Evolutionary conservation across 92 coral and sea anemone genomes (phyloP), one percentile per base, ranked within the genome.

Genomic region (Epizoanthus stellaris): DNA sequence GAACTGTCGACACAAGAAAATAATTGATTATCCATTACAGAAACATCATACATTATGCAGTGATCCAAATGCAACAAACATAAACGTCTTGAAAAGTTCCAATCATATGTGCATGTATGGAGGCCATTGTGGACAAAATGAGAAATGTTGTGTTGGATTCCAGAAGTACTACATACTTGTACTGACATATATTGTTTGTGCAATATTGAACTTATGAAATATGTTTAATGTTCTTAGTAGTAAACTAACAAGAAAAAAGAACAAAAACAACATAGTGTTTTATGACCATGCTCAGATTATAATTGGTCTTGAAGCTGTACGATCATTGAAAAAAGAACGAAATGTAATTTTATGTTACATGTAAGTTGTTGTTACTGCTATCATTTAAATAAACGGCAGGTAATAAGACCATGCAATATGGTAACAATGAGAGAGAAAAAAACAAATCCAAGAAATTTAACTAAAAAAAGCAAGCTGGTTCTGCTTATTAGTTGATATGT

Each of bases 401-500:
- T 8, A 21, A 4, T 52, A 56, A 13, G 10, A 39, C 34, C 0
- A 25, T 21, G 20, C 11, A 47, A 6, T 6, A 34, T 54, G 4
- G 4, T 11, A n/a, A 60, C 60, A 39, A n/a, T 6, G 2, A 1
- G 42, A 76, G 20, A 21, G 5, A 60, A 36, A 57, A 58, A 0
- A 6, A 9, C 3, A 54, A 17, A 60, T 25, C 19, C 3, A 17
- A 68, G 19, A 68, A 68, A 68, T 34, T 21, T 36, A 76, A 38
- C 82, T 59, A 34, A 76, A 76, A 43, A 76, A 39, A 76, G 82
- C 82, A 76, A 76, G 82, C 82, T 6, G 82, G 82, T 76, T 49
- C 82, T 76, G 82, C 67, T 76, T 76, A 57, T 12, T 75, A 56
- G 63, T 54, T 25, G 66, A 30, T 42, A 21, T 54, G 25, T 19